A percentile compares a stretch with the other conserved stretches of the same genome.
Conservation (phyloP, 2,888 invertebrate genomes). For the Pristionchus maxplancki region DNA sequence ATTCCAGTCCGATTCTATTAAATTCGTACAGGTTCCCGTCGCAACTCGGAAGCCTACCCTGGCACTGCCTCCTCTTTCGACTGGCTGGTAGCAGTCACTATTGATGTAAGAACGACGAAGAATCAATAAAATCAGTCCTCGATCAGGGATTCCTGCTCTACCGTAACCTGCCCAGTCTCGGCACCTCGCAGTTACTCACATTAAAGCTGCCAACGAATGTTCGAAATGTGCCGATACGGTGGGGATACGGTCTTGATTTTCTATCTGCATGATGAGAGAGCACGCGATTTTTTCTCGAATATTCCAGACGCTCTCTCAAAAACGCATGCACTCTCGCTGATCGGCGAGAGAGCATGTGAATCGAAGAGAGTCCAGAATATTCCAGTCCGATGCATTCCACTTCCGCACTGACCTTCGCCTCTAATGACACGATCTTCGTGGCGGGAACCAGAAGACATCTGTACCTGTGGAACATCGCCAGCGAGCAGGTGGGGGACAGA, state of each 20-base stretch:
- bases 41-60: neutral
- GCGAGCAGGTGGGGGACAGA: slow-evolving; percentile 79
- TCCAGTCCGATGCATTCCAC: slow-evolving; percentile 89
- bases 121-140: neutral
- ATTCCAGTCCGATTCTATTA: too few species aligned
- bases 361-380: slow-evolving; percentile 78
- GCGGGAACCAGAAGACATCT: slow-evolving; percentile 94
- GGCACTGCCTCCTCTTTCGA: neutral
- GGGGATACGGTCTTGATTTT: neutral
- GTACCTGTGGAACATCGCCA: slow-evolving; percentile 90
- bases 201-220: slow-evolving; percentile 70
- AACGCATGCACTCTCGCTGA: too few species aligned
- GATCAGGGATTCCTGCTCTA: slow-evolving; percentile 64
- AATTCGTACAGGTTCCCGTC: neutral
- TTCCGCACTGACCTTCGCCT: slow-evolving; percentile 91
- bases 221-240: slow-evolving; percentile 69
- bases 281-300: too few species aligned
- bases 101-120: slow-evolving; percentile 45
- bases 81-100: slow-evolving; percentile 58
- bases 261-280: too few species aligned
- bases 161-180: slow-evolving; percentile 55
- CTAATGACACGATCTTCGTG: slow-evolving; percentile 91
- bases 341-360: neutral
- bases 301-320: too few species aligned
- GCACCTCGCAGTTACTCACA: slow-evolving; percentile 54